phyloP scores from a whole-genome alignment of 2,888 invertebrate species.

The Trissolcus brochymenae region DNA sequence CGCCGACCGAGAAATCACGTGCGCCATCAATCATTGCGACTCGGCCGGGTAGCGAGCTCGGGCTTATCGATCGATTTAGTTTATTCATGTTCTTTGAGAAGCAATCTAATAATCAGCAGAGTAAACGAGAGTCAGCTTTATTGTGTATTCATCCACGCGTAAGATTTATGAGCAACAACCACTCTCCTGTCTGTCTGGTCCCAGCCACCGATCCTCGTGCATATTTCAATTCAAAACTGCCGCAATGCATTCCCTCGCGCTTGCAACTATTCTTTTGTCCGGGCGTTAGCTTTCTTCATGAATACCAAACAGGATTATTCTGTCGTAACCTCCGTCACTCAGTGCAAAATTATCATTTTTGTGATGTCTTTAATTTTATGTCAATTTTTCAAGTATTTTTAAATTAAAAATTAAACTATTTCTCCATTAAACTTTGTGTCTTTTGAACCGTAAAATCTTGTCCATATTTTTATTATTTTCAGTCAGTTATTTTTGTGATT shows the following conservation, averaged over 20 bases:
- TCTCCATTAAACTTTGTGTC: no score
- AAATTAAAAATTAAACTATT: no score
- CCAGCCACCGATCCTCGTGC: not conserved
- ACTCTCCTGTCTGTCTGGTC: constrained; percentile 5
- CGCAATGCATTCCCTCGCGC: constrained; percentile 1
- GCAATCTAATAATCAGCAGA: constrained; percentile 2
- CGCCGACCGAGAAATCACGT: constrained; percentile 11
- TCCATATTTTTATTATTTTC: no score
- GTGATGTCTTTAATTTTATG: no score
- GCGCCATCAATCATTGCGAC: constrained; percentile 16
- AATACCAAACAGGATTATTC: constrained; percentile 18
- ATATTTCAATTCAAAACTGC: constrained; percentile 26
- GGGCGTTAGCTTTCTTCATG: constrained; percentile 13
- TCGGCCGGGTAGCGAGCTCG: not conserved
- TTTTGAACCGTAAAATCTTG: no score
- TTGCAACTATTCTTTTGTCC: not conserved
- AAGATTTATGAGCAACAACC: constrained; percentile 14
- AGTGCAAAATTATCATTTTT: no score
- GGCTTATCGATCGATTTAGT: constrained; percentile 5
- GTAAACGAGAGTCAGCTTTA: constrained; percentile 8
- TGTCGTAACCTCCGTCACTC: constrained; percentile 5
- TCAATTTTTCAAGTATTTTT: no score
- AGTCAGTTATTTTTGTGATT: no score
- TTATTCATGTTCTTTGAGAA: not conserved
- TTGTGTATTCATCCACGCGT: constrained; percentile 10